Evolutionary conservation across 1,140 invertebrate species (phyloP).

Genomic region (Drosophila kohkoa): DNA sequence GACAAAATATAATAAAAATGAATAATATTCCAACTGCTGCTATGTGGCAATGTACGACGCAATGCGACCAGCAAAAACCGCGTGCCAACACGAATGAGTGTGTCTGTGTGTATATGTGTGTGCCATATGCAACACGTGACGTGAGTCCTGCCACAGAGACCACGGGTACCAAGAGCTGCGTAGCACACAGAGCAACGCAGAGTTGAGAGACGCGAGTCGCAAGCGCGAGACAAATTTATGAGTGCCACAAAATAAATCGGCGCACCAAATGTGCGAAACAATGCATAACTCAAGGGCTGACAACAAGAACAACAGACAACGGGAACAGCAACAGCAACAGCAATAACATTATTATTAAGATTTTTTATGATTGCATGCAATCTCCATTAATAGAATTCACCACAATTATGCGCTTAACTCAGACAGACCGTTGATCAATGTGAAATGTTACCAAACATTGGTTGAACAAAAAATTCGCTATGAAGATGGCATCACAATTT

Average conservation of each 20-base stretch:
- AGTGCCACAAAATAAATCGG: conserved; percentile 75
- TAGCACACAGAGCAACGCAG: background rate
- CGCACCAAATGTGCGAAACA: conserved; percentile 79
- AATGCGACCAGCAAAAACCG: conserved; percentile 34
- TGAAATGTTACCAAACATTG: conserved; percentile 26
- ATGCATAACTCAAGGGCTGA: conserved; percentile 69
- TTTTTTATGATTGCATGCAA: conserved; percentile 46
- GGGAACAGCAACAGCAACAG: conserved; percentile 2
- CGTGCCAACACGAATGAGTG: conserved; percentile 21
- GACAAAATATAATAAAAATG: conserved; percentile 84
- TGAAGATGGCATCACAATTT: conserved; percentile 7
- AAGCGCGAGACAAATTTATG: conserved; percentile 70
- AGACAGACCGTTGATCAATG: conserved; percentile 1
- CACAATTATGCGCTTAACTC: conserved; percentile 36
- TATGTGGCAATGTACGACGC: conserved; percentile 26
- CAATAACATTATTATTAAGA: conserved; percentile 36
- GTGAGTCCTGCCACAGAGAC: conserved; percentile 64
- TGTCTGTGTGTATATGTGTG: conserved; percentile 22
- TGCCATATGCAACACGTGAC: conserved; percentile 74
- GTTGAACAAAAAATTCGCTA: conserved; percentile 12
- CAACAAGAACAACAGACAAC: background rate
- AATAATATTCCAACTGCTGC: conserved; percentile 77
- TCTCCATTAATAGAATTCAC: conserved; percentile 60
- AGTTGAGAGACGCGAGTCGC: too few species aligned
- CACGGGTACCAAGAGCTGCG: conserved; percentile 19